Evolutionary conservation across 2,888 invertebrate species (phyloP).

Genomic region (Synanthedon tipuliformis): DNA sequence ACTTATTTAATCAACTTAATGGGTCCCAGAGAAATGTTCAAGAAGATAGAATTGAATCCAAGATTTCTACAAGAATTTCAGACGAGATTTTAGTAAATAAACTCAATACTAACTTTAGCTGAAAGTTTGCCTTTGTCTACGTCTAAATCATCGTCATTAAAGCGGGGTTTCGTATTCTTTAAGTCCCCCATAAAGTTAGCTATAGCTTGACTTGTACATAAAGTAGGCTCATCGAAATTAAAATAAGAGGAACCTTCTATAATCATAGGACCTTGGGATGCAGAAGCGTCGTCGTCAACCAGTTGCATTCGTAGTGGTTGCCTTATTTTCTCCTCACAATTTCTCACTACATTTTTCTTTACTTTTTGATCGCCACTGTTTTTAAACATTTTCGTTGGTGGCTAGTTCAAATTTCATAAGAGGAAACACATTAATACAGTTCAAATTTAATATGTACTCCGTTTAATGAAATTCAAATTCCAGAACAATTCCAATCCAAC

Average conservation of each 20-base stretch:
- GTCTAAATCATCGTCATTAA: constrained; percentile 25
- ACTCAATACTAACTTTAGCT: constrained; percentile 29
- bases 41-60: too few species aligned
- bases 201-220: constrained; percentile 50
- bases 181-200: constrained; percentile 43
- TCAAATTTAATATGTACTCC: too few species aligned
- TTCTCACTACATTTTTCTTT: constrained; percentile 50
- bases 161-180: constrained; percentile 24
- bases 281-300: constrained; percentile 26
- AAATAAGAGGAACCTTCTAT: constrained; percentile 17
- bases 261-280: constrained; percentile 10
- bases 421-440: too few species aligned
- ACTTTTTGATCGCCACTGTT: constrained; percentile 39
- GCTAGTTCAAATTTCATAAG: too few species aligned
- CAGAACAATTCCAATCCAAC: too few species aligned
- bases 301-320: constrained; percentile 15
- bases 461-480: too few species aligned
- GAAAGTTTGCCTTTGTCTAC: constrained; percentile 25
- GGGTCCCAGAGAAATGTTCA: too few species aligned
- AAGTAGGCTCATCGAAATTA: constrained; percentile 32
- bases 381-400: too few species aligned
- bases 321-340: constrained; percentile 36
- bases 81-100: neutral
- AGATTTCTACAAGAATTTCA: too few species aligned
- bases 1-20: too few species aligned